A percentile compares a stretch with the other conserved stretches of the same genome.
These are phyloP conservation scores for Rhinoderma darwinii DNA, from an alignment of 2,113 vertebrate species.

Conservation along the genomic window DNA sequence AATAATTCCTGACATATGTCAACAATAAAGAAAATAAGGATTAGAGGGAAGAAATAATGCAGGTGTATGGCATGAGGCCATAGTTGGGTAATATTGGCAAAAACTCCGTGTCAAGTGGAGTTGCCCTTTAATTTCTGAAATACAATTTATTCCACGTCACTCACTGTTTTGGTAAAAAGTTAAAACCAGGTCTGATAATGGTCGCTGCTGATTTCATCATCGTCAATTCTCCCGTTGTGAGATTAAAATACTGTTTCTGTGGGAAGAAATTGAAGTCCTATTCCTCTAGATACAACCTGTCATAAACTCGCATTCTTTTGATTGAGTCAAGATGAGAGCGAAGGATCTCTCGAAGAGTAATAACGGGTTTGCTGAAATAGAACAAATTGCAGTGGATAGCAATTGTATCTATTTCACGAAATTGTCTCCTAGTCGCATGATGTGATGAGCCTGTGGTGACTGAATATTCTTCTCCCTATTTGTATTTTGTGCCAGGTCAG, in stretches of 20 bases:
- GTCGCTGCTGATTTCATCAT: constrained; percentile 44
- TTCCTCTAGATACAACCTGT: constrained; percentile 57
- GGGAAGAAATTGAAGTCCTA: constrained; percentile 57
- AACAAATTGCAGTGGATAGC: constrained; percentile 60
- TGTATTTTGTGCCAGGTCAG: constrained; percentile 58
- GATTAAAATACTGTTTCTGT: constrained; percentile 59
- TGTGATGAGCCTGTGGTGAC: constrained; percentile 58
- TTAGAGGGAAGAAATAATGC: background rate
- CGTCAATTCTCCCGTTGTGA: constrained; percentile 44
- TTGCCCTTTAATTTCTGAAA: background rate
- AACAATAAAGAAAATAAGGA: background rate
- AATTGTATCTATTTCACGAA: constrained; percentile 59
- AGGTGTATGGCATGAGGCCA: background rate
- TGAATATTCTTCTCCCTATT: constrained; percentile 54
- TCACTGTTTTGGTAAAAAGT: constrained; percentile 27
- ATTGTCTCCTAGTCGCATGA: constrained; percentile 55
- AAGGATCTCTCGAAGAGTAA: constrained; percentile 60
- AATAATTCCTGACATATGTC: background rate
- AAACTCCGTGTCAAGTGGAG: background rate
- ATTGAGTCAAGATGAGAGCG: constrained; percentile 60
- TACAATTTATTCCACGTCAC: background rate
- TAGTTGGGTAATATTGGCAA: background rate
- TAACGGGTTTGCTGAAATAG: constrained; percentile 61
- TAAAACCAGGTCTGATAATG: constrained; percentile 35
- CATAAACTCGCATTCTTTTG: constrained; percentile 56